Evolutionary conservation across 2,888 invertebrate genomes (phyloP), one percentile per base, ranked within the genome.

Genomic region (Drosophila buzzatii): DNA sequence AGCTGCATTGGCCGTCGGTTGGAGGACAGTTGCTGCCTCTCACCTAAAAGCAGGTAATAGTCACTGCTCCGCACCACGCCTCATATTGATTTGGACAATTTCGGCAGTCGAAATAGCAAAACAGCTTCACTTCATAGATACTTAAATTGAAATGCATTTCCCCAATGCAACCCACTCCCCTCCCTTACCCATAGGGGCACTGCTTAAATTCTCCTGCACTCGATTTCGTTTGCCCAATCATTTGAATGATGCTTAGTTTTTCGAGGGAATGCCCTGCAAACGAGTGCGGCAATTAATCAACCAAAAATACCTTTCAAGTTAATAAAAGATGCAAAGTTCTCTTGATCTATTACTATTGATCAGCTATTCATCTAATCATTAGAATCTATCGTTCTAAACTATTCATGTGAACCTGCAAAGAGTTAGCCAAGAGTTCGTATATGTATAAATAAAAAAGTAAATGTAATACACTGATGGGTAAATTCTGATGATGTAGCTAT

Each of bases 31-130:
- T 76, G 62, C 81, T 67, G 66, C 47, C 47, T 3, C 57, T 47
- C 66, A 60, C 41, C 57, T 53, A 47, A 33, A 44, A 62, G 20
- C 66, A 73, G 66, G 71, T 62, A 75, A 80, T 75, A 61, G 70
- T 71, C 69, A 58, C 51, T 35, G 53, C 55, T 59, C n/a, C n/a
- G 16, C 60, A 39, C 33, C 49, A 27, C 45, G 60, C n/a, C 12
- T 51, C 69, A 68, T 72, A 85, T 82, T 82, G 85, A 82, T 83
- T 85, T 71, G 84, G 71, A 75, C 70, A 73, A 82, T 71, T 70
- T 69, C 57, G 67, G 49, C 56, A 63, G 57, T 61, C 39, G 57
- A 64, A 82, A 57, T 74, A 60, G 62, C 52, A 71, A 52, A 56
- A 63, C 47, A 44, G 42, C 61, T 72, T 55, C 56, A 52, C 61